A percentile compares a stretch with the other conserved stretches of the same genome.
Conservation (phyloP, 2,113 vertebrate genomes). For the Naja naja region DNA sequence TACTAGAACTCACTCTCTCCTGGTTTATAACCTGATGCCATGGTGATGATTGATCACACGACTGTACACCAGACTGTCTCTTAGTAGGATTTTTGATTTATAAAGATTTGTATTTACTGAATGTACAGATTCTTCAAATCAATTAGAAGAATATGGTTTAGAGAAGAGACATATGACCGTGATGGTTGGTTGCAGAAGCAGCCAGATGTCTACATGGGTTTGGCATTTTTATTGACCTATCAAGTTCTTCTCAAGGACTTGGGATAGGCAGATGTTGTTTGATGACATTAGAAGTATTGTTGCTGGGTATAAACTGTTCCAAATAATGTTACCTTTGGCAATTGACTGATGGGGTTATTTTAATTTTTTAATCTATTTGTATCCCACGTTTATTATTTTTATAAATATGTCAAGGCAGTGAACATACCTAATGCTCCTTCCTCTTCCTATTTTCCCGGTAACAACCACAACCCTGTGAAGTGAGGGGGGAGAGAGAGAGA, state of each 20-base stretch:
- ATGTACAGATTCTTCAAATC: background rate
- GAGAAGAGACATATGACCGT: background rate
- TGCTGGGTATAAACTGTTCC: background rate
- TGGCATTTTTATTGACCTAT: background rate
- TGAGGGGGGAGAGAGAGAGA: no score
- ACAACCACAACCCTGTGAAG: background rate
- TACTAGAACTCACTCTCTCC: background rate
- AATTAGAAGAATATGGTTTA: background rate
- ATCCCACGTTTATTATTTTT: background rate
- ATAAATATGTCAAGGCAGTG: background rate
- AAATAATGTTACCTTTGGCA: background rate
- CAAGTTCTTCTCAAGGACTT: background rate
- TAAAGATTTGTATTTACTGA: background rate
- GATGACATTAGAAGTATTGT: background rate
- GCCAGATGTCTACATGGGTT: background rate
- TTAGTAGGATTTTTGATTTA: background rate
- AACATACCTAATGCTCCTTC: background rate
- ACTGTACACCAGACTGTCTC: background rate
- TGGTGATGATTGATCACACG: no score
- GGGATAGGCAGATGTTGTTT: background rate
- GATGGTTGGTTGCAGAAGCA: background rate
- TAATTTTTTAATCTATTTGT: background rate
- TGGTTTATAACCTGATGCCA: background rate
- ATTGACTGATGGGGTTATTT: background rate
- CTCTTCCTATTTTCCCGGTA: background rate